Base-by-base conservation (phyloP, 2,888 invertebrate species). In the Busseola fusca region DNA sequence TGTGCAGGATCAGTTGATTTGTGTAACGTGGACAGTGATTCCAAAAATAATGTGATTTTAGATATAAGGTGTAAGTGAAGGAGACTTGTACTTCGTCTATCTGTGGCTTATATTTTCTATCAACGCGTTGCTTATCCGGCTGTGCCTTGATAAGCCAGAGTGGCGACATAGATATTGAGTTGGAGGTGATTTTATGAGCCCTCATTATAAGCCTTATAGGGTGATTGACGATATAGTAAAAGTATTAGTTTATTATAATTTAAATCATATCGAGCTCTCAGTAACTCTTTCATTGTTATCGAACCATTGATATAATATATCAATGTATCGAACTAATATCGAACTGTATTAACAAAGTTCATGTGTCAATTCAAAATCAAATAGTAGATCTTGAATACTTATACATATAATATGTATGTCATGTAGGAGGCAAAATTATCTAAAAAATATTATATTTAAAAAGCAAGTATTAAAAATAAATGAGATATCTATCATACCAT, bases 1-100 rank as follows among this genome's bases (percentile, higher is more conserved):
- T 95, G 34, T 94, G 95, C 71, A 86, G 94, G 59, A 83, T 92
- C 37, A 92, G 94, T 84, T 94, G 91, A 87, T 60, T 5, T 10
- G 30, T 57, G 56, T 45, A 40, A 67, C 42, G 48, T 18, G 54
- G 34, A 64, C 50, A 73, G 48, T 54, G 50, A 30, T 58, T 57
- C 10, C 3, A 62, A 50, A 58, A 62, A 68, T 37, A 56, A 66
- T 76, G 56, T 80, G 76, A 65, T 60, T 60, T 40, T 65, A 75
- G 59, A 60, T 65, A 30, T 50, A n/a, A 0, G 2, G 48, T 30
- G 42, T 48, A 73, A 59, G 54, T 50, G 45, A 74, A 74, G 16
- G 52, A 45, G 30, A 52, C 50, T 60, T 45, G 30, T 64, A 62
- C 30, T 73, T 58, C 37, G 50, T 50, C 25, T 64, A 74, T 60